These are phyloP conservation scores for Origma solitaria DNA, from an alignment of 2,113 vertebrate genomes.

Conservation along the genomic window DNA sequence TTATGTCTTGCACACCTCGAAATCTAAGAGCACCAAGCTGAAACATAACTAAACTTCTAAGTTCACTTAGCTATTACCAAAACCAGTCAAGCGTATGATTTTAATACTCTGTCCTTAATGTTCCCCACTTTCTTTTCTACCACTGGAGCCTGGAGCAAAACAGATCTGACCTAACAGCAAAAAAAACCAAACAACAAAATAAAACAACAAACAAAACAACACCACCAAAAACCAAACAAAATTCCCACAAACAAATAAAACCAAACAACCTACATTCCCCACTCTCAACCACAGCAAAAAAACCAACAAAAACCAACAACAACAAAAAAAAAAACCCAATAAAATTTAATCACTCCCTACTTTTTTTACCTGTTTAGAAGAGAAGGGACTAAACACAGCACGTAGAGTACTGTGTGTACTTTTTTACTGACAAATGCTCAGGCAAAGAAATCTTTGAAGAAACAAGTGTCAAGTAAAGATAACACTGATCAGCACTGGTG, in stretches of 20 bases:
- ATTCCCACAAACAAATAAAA: background rate
- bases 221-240: background rate
- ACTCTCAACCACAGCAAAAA: background rate
- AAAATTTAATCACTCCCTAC: background rate
- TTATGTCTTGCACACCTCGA: background rate
- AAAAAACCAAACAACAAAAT: background rate
- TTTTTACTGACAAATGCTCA: background rate
- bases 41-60: background rate
- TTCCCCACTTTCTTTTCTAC: background rate
- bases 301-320: no score
- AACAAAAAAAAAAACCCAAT: background rate
- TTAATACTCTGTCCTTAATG: background rate
- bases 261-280: background rate
- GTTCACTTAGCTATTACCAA: background rate
- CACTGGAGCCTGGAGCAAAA: background rate
- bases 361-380: background rate
- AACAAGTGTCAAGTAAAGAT: background rate
- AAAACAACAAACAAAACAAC: background rate
- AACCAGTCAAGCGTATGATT: background rate
- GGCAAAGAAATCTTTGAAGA: background rate
- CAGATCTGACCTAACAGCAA: background rate
- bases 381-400: background rate
- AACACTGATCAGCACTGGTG: background rate
- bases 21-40: background rate
- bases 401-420: fast-evolving